Percentiles rank a stretch among this genome's conserved stretches.
These are phyloP conservation scores for Machaerirhynchus nigripectus DNA, from an alignment of 2,113 vertebrate genomes.

Conservation along the genomic window DNA sequence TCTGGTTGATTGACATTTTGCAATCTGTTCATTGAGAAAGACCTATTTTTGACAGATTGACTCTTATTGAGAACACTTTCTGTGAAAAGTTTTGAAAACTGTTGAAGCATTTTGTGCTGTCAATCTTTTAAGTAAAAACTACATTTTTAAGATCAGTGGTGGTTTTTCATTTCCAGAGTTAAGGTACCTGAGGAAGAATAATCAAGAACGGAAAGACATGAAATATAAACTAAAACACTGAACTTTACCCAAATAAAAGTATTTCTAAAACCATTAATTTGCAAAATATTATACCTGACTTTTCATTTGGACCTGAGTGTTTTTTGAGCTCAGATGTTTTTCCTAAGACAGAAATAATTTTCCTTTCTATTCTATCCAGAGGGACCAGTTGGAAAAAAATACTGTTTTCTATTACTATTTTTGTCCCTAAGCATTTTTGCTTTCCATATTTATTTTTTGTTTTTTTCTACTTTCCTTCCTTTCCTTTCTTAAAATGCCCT, in stretches of 20 bases:
- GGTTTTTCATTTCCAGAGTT: background rate
- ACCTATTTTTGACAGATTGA: background rate
- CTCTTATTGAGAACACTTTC: background rate
- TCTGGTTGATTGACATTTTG: background rate
- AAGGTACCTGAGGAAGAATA: background rate
- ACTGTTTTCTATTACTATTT: slow-evolving; percentile 12
- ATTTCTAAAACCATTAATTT: background rate
- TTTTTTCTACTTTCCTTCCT: background rate
- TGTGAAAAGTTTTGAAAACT: background rate
- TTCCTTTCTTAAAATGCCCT: background rate
- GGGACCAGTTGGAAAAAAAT: background rate
- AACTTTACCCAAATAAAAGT: background rate
- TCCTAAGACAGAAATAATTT: slow-evolving; percentile 20
- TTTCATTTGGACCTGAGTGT: background rate
- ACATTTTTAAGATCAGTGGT: background rate
- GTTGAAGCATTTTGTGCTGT: background rate
- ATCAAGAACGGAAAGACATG: background rate
- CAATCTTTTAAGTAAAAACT: background rate
- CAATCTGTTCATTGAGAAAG: background rate
- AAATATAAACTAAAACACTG: background rate
- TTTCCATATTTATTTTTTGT: background rate
- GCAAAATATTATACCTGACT: background rate
- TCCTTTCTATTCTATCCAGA: background rate
- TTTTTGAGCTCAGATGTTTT: background rate
- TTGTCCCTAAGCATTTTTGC: background rate